A percentile compares a stretch with the other conserved stretches of the same genome.
These are phyloP conservation scores for Temnothorax curvispinosus DNA, from an alignment of 1,140 invertebrate genomes.

Conservation along the genomic window DNA sequence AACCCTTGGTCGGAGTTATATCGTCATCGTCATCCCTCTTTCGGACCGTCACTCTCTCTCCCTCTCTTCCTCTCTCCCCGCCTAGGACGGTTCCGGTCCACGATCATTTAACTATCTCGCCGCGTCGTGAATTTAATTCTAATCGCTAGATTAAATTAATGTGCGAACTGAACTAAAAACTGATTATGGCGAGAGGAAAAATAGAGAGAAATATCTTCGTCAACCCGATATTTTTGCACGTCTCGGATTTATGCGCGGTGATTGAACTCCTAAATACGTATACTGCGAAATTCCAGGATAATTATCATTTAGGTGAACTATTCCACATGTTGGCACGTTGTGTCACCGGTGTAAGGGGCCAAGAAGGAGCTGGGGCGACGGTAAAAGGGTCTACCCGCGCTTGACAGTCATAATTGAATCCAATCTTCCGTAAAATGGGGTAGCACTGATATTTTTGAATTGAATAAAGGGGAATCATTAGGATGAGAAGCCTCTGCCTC, in stretches of 20 bases:
- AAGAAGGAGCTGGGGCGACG: background rate
- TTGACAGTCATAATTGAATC: constrained; percentile 76
- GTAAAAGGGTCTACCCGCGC: constrained; percentile 39
- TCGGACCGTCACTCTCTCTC: constrained; percentile 37
- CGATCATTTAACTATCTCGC: constrained; percentile 46
- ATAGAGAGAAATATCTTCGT: background rate
- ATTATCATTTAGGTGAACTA: background rate
- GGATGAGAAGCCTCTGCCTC: constrained; percentile 70
- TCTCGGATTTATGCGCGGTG: background rate
- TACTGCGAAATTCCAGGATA: background rate
- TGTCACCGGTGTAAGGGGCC: constrained; percentile 1
- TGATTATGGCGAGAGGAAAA: background rate
- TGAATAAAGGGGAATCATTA: constrained; percentile 81
- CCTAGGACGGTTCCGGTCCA: constrained; percentile 27
- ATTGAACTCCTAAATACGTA: background rate
- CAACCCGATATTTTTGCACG: background rate
- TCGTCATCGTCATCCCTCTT: constrained; percentile 67
- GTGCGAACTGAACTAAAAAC: background rate
- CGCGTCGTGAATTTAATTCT: constrained; percentile 48
- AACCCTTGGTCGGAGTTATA: constrained; percentile 57
- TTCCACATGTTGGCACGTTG: constrained; percentile 4
- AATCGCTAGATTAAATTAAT: constrained; percentile 64
- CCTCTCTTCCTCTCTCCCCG: background rate
- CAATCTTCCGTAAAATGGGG: constrained; percentile 76
- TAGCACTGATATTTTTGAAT: constrained; percentile 81